Evolutionary conservation across 2,113 vertebrate species (phyloP), one percentile per base, ranked within the genome.

Genomic region (Sylvilagus bachmani): DNA sequence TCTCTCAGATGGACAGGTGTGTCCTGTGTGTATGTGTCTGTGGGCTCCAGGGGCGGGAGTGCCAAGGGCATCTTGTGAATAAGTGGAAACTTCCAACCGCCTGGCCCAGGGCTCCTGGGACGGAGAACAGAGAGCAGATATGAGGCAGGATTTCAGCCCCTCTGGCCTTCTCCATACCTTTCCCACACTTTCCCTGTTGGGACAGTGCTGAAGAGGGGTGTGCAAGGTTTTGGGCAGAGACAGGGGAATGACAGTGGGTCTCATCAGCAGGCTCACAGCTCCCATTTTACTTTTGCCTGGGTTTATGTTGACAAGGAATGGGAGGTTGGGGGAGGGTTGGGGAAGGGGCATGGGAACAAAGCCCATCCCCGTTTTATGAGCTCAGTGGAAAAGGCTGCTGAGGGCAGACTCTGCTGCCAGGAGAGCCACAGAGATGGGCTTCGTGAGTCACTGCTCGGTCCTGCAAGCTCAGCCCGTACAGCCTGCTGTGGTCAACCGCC

Each of bases 341-440:
- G 31, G 55, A 91, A 81, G 81, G 61, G 24, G 21, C 49, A 80
- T 44, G 38, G 61, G 69, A 86, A 51, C 80, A 38, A 87, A 51
- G 84, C 17, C 49, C 66, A 75, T 36, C 77, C 80, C 14, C 49
- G 61, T 84, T 94, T 92, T 70, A 93, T 96, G 93, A 96, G 90
- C 94, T 97, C 97, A 97, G 96, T 96, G 97, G 96, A 97, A 97
- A 96, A 97, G 84, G 77, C 93, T 96, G 53, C 74, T 93, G 11
- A 91, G 90, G 93, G 75, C 73, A 67, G 38, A 87, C 89, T 95
- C 85, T 78, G 84, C 88, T 94, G 95, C 96, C 96, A 97, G 93
- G 21, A 67, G 74, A 97, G 88, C 93, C 97, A 94, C 96, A 92
- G 95, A 93, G 86, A 93, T 67, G 85, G 90, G 74, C 74, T 81